Conservation (phyloP, 2,113 vertebrate species). For the Embiotoca jacksoni region DNA sequence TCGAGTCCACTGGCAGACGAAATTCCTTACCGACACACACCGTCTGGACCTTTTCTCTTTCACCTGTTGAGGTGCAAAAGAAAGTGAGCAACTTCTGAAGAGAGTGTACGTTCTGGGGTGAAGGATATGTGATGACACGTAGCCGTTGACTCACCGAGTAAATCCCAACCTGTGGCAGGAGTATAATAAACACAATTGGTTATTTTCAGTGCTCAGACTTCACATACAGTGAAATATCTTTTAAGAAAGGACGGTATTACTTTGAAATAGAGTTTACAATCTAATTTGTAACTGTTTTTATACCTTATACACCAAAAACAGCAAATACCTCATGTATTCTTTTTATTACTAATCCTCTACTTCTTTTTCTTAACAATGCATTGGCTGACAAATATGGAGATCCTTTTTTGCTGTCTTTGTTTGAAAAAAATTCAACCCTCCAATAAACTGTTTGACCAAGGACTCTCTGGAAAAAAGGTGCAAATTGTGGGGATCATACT, state of each 20-base stretch:
- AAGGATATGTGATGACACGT: conserved; percentile 5
- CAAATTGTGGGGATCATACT: too few relatives aligned
- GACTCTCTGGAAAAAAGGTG: neutral
- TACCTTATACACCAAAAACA: too few relatives aligned
- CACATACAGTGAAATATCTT: neutral
- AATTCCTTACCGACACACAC: conserved; percentile 79
- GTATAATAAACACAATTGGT: conserved; percentile 7
- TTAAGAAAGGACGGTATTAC: too few relatives aligned
- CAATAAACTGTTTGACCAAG: neutral
- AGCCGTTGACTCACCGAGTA: conserved; percentile 57
- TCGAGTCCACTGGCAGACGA: conserved; percentile 74
- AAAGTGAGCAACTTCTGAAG: neutral
- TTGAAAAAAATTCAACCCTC: neutral
- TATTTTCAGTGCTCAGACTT: neutral
- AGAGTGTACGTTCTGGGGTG: neutral
- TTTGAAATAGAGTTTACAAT: neutral
- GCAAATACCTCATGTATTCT: too few relatives aligned
- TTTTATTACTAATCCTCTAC: too few relatives aligned
- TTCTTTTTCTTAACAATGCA: too few relatives aligned
- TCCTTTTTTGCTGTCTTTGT: neutral
- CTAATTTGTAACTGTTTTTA: neutral
- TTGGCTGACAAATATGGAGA: too few relatives aligned
- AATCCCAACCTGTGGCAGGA: conserved; percentile 46
- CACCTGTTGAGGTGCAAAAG: conserved; percentile 48
- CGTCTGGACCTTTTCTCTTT: conserved; percentile 69